Conservation (phyloP, 1,140 invertebrate species). For the Prorops nasuta region DNA sequence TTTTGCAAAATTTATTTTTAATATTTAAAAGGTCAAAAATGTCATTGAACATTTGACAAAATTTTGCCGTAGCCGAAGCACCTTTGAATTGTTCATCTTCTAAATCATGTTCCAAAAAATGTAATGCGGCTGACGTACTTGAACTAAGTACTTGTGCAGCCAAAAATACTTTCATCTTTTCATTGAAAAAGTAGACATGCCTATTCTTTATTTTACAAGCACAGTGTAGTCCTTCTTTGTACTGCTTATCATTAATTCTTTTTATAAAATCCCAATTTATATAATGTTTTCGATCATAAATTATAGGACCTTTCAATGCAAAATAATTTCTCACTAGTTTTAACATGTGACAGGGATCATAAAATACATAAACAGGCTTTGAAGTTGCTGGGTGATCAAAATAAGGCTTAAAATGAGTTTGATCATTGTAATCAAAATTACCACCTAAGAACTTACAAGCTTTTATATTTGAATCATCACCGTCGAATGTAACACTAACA, state of each 20-base stretch:
- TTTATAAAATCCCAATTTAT: conserved; percentile 26
- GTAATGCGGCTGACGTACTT: conserved; percentile 28
- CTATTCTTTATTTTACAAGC: conserved; percentile 5
- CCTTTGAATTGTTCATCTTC: conserved; percentile 23
- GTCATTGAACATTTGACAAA: conserved; percentile 31
- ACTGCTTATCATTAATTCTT: conserved; percentile 21
- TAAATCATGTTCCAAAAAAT: conserved; percentile 17
- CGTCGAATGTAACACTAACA: conserved; percentile 15
- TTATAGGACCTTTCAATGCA: conserved; percentile 5
- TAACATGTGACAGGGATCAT: conserved; percentile 17
- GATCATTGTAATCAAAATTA: conserved; percentile 13
- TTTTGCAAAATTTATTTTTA: conserved; percentile 20
- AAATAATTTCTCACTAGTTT: conserved; percentile 18
- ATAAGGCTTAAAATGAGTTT: conserved; percentile 16
- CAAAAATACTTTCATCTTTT: conserved; percentile 14
- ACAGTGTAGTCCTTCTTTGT: conserved; percentile 18
- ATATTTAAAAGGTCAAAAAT: conserved; percentile 38
- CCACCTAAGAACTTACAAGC: conserved; percentile 13
- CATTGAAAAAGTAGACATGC: conserved; percentile 10
- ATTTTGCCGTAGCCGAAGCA: conserved; percentile 19
- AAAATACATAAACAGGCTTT: conserved; percentile 10
- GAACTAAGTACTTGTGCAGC: conserved; percentile 18
- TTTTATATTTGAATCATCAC: conserved; percentile 4
- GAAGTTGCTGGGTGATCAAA: conserved; percentile 16
- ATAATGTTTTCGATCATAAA: conserved; percentile 9